phyloP scores from a whole-genome alignment of 64 coral and sea anemone genomes.

The Pocillopora verrucosa region DNA sequence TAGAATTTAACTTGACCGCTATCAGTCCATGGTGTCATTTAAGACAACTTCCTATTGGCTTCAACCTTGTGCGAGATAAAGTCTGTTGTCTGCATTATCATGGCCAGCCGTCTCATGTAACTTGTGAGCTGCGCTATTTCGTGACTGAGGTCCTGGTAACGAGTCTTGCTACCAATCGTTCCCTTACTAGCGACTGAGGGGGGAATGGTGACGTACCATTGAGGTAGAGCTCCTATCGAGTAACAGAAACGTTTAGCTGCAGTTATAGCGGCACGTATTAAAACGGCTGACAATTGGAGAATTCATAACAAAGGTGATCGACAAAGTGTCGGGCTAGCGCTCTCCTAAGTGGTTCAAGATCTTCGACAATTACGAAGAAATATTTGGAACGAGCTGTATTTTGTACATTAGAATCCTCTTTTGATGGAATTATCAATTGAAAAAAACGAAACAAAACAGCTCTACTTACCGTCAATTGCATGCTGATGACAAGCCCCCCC shows the following conservation, averaged over 20 bases:
- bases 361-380: too few relatives aligned
- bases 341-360: too few relatives aligned
- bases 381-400: too few relatives aligned
- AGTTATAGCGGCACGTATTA: too few relatives aligned
- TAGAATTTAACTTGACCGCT: too few relatives aligned
- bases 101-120: constrained; percentile 47
- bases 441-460: not conserved
- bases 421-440: not conserved
- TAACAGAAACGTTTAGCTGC: not conserved
- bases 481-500: not conserved
- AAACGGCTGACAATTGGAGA: too few relatives aligned
- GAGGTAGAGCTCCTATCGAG: constrained; percentile 30
- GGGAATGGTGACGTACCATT: constrained; percentile 28
- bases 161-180: not conserved
- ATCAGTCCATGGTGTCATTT: too few relatives aligned
- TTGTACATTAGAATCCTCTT: too few relatives aligned
- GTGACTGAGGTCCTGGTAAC: constrained; percentile 35
- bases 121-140: constrained; percentile 40
- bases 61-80: not conserved
- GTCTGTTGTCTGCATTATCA: constrained; percentile 8
- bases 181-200: not conserved
- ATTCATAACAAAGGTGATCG: too few relatives aligned
- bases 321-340: too few relatives aligned
- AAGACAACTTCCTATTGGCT: not conserved
- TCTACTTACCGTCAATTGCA: constrained; percentile 48